Percentiles rank a stretch among this genome's conserved stretches.
phyloP scores from a whole-genome alignment of 2,113 vertebrate species.

The Vidua chalybeata region DNA sequence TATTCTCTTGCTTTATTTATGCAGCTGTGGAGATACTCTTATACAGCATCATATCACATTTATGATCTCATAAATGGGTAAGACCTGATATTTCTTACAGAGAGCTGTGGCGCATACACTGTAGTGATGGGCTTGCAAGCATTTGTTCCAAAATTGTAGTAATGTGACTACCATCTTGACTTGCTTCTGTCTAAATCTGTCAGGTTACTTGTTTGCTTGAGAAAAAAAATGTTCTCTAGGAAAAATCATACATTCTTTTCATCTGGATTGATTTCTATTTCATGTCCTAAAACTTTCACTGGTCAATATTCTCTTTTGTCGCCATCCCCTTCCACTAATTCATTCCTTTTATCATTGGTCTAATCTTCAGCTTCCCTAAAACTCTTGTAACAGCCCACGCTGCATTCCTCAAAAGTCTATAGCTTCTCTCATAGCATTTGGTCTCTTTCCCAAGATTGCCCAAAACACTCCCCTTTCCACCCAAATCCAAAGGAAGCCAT shows the following conservation, averaged over 20 bases:
- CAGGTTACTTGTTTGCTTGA: not conserved
- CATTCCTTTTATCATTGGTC: not conserved
- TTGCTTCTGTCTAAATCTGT: conserved; percentile 19
- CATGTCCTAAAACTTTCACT: not conserved
- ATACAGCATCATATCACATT: conserved; percentile 89
- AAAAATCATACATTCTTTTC: not conserved
- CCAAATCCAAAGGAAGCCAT: not conserved
- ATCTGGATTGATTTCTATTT: not conserved
- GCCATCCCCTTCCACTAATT: not conserved
- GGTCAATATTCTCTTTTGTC: not conserved
- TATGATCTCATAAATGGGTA: conserved; percentile 84
- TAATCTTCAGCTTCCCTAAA: not conserved
- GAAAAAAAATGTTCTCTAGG: not conserved
- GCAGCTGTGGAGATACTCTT: conserved; percentile 95
- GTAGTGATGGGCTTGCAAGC: not conserved
- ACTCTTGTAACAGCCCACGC: not conserved
- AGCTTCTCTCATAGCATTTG: not conserved
- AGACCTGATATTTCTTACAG: conserved; percentile 59
- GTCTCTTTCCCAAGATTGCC: not conserved
- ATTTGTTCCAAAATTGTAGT: not conserved
- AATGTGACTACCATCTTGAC: not conserved
- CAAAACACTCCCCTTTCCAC: not conserved
- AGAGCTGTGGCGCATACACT: not conserved
- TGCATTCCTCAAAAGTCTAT: not conserved
- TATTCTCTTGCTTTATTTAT: conserved; percentile 32